Percentiles rank a stretch among this genome's conserved stretches.
phyloP scores from a whole-genome alignment of 2,888 invertebrate genomes.

The Agriopis aurantiaria region DNA sequence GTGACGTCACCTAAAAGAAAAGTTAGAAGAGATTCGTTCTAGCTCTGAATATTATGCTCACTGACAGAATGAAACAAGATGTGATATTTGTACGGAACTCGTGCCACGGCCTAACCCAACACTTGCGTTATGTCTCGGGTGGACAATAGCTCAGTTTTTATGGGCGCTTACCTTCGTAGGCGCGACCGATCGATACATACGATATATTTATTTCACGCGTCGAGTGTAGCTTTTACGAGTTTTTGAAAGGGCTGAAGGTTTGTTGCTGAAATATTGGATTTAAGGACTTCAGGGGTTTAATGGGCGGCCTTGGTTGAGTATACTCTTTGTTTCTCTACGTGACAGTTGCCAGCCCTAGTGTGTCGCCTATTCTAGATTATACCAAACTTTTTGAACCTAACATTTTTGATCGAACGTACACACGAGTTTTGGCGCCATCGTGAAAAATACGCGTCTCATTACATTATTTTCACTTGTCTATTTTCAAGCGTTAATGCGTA shows the following conservation, averaged over 20 bases:
- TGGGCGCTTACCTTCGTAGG: slow-evolving; percentile 40
- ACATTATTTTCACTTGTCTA: too few species aligned
- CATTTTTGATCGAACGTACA: too few species aligned
- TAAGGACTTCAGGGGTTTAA: slow-evolving; percentile 5
- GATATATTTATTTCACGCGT: slow-evolving; percentile 27
- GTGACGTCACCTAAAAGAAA: too few species aligned
- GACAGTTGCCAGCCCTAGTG: too few species aligned
- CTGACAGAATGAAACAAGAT: too few species aligned
- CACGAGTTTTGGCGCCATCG: too few species aligned
- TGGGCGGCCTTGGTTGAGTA: neutral
- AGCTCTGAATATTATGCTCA: too few species aligned
- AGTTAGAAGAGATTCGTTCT: too few species aligned
- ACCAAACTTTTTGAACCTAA: too few species aligned
- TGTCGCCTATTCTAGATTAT: too few species aligned
- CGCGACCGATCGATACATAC: slow-evolving; percentile 31
- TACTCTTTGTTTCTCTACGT: neutral
- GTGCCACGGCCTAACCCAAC: neutral
- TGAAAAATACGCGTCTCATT: too few species aligned
- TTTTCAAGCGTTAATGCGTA: too few species aligned
- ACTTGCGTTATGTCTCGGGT: slow-evolving; percentile 31
- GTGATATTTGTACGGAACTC: slow-evolving; percentile 19
- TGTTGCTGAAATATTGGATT: slow-evolving; percentile 10
- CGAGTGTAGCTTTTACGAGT: slow-evolving; percentile 25
- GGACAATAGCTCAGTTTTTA: slow-evolving; percentile 43
- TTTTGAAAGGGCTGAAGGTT: slow-evolving; percentile 19